Base-by-base conservation (phyloP, 2,113 vertebrate genomes). In the Lethenteron reissneri region DNA sequence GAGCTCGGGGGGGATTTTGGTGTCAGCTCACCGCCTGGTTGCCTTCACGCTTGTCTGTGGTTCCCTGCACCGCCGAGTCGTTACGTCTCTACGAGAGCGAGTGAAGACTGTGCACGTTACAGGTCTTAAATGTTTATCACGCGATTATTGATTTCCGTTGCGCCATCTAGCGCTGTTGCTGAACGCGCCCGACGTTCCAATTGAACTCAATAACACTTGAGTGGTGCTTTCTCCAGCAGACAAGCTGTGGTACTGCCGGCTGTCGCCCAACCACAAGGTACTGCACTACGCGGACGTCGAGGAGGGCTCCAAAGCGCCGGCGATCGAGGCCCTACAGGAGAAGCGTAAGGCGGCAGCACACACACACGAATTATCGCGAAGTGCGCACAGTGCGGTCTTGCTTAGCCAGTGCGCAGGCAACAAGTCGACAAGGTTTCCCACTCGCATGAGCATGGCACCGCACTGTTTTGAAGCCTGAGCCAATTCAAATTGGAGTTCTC, bases 231-330 rank as follows among this genome's bases (percentile, higher is more conserved):
- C 64, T 73, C 57, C 71, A 73, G 57, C 76, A 99, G 94, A 99
- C 78, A 97, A 96, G 75, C 79, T 94, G 74, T 99, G 92, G 94
- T 97, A 89, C 81, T 99, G 94, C 73, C 88, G 92, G 64, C 77
- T 99, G 73, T 94, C 94, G 0, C 90, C 89, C 64, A 97, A 99
- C 79, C 89, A 92, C 81, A 97, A 99, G 78, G 85, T 99, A 74
- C 83, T 99, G 74, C 92, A 96, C 80, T 97, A 90, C 0, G 94
- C 90, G 9, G 92, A 97, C 0, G 80, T 90, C 74, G 91, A 92
- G 14, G 89, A 89, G 14, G 85, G 87, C 3, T 70, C 73, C 0
- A 76, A 79, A 2, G 83, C 71, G 1, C 88, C 86, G 1, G 76
- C 87, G 15, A 84, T 91, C 0, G 94, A 99, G 74, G 84, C 75